Percentiles rank a stretch among this genome's conserved stretches.
Evolutionary conservation across 2,113 vertebrate genomes (phyloP).

Genomic region (Ciconia maguari): DNA sequence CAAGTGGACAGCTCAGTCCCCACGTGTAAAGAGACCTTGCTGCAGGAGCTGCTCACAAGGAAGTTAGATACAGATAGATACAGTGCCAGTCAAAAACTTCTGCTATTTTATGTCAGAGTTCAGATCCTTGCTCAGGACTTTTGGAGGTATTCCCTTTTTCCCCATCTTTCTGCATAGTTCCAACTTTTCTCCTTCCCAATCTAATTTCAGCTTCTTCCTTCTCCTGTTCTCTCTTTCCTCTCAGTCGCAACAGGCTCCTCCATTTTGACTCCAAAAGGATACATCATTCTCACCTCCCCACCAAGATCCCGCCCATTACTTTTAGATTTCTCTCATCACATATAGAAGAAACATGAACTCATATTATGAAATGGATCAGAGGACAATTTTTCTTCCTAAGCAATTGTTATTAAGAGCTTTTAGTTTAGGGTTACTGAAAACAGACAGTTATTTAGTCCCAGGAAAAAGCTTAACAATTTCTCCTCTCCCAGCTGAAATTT

Average conservation of each 20-base stretch:
- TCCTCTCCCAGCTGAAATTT: not conserved
- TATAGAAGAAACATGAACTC: not conserved
- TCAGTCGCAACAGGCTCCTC: not conserved
- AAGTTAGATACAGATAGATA: not conserved
- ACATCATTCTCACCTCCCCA: not conserved
- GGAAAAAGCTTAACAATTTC: not conserved
- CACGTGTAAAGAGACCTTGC: not conserved
- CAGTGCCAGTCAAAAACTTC: not conserved
- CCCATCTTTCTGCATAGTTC: not conserved
- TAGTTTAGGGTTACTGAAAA: not conserved
- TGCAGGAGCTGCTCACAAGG: not conserved
- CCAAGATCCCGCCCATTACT: not conserved
- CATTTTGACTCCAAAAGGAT: not conserved
- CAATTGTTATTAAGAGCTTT: not conserved
- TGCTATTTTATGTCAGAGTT: not conserved
- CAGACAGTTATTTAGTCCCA: not conserved
- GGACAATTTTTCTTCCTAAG: not conserved
- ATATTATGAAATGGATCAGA: not conserved
- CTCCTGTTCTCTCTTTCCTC: not conserved
- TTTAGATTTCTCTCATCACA: not conserved
- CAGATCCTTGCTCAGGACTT: not conserved
- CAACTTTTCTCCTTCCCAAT: not conserved
- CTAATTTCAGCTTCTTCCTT: not conserved
- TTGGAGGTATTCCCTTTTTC: not conserved
- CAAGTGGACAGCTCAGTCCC: no score